Conservation (phyloP, 2,888 invertebrate genomes). For the Drosophila infuscata region DNA sequence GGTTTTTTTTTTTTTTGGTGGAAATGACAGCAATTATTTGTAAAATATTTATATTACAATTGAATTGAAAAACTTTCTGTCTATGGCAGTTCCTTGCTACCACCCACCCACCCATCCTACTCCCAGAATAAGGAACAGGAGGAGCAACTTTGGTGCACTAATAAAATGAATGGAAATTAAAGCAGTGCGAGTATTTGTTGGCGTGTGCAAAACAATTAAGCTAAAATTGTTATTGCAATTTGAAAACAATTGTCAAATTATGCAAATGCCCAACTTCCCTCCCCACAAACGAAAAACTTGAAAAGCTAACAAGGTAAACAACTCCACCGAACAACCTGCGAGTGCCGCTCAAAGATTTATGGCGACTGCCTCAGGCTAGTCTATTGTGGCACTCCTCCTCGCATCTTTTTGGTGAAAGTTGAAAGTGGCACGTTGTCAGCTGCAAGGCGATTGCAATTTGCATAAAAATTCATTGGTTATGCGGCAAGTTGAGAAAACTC, state of each 20-base stretch:
- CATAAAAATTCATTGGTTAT: constrained; percentile 83
- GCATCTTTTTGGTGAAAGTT: constrained; percentile 47
- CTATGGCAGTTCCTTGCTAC: constrained; percentile 52
- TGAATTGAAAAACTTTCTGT: constrained; percentile 79
- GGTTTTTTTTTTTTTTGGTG: constrained; percentile 18
- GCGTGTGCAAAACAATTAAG: constrained; percentile 79
- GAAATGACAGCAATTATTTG: constrained; percentile 74
- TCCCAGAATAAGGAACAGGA: constrained; percentile 8
- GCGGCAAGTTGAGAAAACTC: constrained; percentile 69
- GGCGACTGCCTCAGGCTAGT: constrained; percentile 54
- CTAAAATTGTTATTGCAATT: constrained; percentile 82
- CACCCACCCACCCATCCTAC: not conserved
- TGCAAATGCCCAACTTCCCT: constrained; percentile 69
- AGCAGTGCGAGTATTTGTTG: constrained; percentile 62
- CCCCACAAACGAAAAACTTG: constrained; percentile 1
- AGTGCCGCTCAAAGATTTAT: constrained; percentile 72
- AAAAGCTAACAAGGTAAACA: constrained; percentile 74
- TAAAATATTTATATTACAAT: constrained; percentile 80
- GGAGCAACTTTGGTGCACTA: constrained; percentile 65
- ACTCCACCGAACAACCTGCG: constrained; percentile 35
- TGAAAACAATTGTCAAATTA: constrained; percentile 84
- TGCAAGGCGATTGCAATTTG: constrained; percentile 80
- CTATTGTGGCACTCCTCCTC: constrained; percentile 16
- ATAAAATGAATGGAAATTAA: constrained; percentile 77
- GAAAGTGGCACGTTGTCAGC: constrained; percentile 72